These are phyloP conservation scores for Gerris buenoi DNA, from an alignment of 1,140 invertebrate genomes.

Conservation along the genomic window DNA sequence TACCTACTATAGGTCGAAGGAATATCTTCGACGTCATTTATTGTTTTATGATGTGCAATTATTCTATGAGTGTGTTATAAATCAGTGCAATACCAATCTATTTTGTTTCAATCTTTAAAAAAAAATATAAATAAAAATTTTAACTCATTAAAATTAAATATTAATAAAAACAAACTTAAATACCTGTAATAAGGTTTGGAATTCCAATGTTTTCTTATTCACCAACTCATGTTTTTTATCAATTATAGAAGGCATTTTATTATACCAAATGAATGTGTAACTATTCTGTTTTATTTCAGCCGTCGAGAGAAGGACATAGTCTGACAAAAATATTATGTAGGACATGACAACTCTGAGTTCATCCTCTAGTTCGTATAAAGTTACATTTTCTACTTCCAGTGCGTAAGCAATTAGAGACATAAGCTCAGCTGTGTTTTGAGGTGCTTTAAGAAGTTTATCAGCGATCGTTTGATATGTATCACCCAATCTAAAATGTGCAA, in stretches of 20 bases:
- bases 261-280: conserved; percentile 66
- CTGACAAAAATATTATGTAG: conserved; percentile 55
- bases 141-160: too few relatives aligned
- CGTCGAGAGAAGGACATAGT: conserved; percentile 59
- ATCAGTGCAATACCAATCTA: too few relatives aligned
- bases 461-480: conserved; percentile 73
- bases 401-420: conserved; percentile 69
- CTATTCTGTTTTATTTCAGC: conserved; percentile 76
- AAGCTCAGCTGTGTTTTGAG: conserved; percentile 65
- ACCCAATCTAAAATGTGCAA: conserved; percentile 57
- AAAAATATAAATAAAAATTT: too few relatives aligned
- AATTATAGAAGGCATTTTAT: conserved; percentile 60
- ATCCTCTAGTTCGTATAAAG: conserved; percentile 57
- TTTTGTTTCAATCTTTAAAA: too few relatives aligned
- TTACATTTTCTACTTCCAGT: conserved; percentile 52
- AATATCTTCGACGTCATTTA: too few relatives aligned
- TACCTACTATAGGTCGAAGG: too few relatives aligned
- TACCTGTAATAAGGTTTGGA: conserved; percentile 61
- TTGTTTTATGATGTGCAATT: too few relatives aligned
- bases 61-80: too few relatives aligned
- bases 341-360: conserved; percentile 43
- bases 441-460: conserved; percentile 58
- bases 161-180: conserved; percentile 21
- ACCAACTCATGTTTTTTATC: conserved; percentile 66
- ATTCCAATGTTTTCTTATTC: conserved; percentile 68